Base-by-base conservation (phyloP, 2,113 vertebrate genomes). In the Morphnarchus princeps region DNA sequence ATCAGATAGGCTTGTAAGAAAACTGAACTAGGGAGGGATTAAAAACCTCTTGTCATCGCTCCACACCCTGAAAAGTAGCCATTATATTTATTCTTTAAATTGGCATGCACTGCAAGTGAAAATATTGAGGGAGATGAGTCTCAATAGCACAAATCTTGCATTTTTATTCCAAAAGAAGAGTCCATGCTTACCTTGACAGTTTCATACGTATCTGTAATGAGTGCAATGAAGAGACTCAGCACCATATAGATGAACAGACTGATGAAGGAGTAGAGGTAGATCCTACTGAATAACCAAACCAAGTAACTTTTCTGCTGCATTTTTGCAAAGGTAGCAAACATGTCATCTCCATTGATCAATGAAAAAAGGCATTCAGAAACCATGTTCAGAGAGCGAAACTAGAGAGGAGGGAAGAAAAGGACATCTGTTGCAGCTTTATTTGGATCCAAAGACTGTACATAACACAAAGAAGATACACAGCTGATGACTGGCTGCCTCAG, bases 191-290 rank as follows among this genome's bases (percentile, higher is more conserved):
- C 99, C 99, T 99, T 99, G 93, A 99, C 99, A 26, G 99, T 99
- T 97, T 99, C 99, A 34, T 99, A 99, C 0, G 99, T 99, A 87
- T 99, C 99, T 10, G 99, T 99, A 93, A 99, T 99, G 34, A 99
- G 97, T 26, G 99, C 99, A 45, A 99, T 99, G 98, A 99, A 99
- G 50, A 99, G 98, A 95, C 99, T 99, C 95, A 99, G 98, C 81
- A 99, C 99, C 99, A 99, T 99, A 90, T 99, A 99, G 94, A 99
- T 99, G 90, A 99, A 99, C 87, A 99, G 98, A 50, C 99, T 99
- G 97, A 99, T 99, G 98, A 99, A 99, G 50, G 99, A 99, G 96
- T 99, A 99, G 84, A 99, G 98, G 91, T 99, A 99, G 76, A 99
- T 90, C 63, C 99, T 98, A 96, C 99, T 99, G 96, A 99, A 99